phyloP scores from a whole-genome alignment of 2,888 invertebrate genomes.

The Acanthococcus lagerstroemiae region DNA sequence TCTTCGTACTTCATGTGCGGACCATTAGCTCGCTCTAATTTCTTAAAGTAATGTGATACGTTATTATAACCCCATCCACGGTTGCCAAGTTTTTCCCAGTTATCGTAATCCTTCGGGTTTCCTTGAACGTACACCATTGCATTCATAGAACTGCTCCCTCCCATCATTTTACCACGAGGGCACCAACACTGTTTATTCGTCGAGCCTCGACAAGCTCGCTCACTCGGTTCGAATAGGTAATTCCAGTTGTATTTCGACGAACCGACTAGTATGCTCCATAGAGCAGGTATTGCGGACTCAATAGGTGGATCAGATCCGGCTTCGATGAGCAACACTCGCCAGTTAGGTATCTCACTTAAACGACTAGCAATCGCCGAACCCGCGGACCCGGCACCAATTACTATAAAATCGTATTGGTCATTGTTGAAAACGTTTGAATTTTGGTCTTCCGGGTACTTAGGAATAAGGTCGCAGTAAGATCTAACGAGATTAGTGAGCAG shows the following conservation, averaged over 20 bases:
- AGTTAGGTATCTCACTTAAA: slow-evolving; percentile 43
- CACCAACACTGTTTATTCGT: slow-evolving; percentile 44
- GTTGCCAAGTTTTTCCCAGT: slow-evolving; percentile 53
- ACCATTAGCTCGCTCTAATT: slow-evolving; percentile 36
- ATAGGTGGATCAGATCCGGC: slow-evolving; percentile 46
- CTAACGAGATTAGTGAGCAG: background rate
- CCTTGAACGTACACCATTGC: slow-evolving; percentile 57
- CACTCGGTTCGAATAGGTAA: slow-evolving; percentile 46
- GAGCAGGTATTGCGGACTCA: slow-evolving; percentile 43
- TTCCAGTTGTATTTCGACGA: slow-evolving; percentile 44
- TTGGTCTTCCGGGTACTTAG: background rate
- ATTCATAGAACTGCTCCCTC: slow-evolving; percentile 56
- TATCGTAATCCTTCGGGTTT: slow-evolving; percentile 53
- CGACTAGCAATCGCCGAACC: slow-evolving; percentile 45
- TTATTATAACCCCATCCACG: slow-evolving; percentile 45
- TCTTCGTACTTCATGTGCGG: background rate
- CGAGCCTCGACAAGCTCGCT: slow-evolving; percentile 41
- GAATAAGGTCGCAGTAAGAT: background rate
- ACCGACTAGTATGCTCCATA: slow-evolving; percentile 35
- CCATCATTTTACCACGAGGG: slow-evolving; percentile 53
- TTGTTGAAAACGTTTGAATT: background rate
- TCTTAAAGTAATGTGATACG: slow-evolving; percentile 42
- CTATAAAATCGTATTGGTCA: slow-evolving; percentile 38
- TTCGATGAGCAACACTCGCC: slow-evolving; percentile 47
- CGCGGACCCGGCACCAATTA: slow-evolving; percentile 38